phyloP scores from a whole-genome alignment of 2,888 invertebrate genomes.

The Dicyrtomina minuta region DNA sequence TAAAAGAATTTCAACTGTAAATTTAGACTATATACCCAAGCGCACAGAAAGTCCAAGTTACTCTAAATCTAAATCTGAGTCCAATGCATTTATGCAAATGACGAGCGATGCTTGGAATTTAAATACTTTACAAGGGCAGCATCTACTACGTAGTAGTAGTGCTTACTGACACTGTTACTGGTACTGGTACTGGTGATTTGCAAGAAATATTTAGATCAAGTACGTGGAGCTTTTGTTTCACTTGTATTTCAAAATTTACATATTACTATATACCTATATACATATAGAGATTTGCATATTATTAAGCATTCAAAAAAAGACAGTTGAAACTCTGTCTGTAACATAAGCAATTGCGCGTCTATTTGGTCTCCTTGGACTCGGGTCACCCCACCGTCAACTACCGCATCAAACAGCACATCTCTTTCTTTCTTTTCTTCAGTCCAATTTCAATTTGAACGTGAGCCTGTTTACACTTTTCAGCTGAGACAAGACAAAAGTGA shows the following conservation, averaged over 20 bases:
- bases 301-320: too few species aligned
- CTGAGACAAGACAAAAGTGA: not conserved
- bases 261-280: conserved; percentile 1
- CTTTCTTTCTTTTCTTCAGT: not conserved
- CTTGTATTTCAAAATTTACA: conserved; percentile 12
- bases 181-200: conserved; percentile 20
- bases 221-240: conserved; percentile 24
- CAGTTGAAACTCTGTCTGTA: too few species aligned
- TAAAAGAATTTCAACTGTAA: too few species aligned
- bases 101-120: not conserved
- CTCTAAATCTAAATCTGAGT: too few species aligned
- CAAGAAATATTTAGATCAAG: conserved; percentile 30
- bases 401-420: not conserved
- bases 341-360: too few species aligned
- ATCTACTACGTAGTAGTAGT: too few species aligned
- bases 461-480: not conserved
- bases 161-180: not conserved
- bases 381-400: too few species aligned
- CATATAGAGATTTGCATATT: too few species aligned
- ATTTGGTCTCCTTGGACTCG: not conserved
- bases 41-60: too few species aligned
- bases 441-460: not conserved
- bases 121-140: not conserved
- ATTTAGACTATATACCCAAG: too few species aligned
- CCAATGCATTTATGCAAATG: conserved; percentile 25